Conservation (phyloP, 2,888 invertebrate species). For the Peribatodes rhomboidaria region DNA sequence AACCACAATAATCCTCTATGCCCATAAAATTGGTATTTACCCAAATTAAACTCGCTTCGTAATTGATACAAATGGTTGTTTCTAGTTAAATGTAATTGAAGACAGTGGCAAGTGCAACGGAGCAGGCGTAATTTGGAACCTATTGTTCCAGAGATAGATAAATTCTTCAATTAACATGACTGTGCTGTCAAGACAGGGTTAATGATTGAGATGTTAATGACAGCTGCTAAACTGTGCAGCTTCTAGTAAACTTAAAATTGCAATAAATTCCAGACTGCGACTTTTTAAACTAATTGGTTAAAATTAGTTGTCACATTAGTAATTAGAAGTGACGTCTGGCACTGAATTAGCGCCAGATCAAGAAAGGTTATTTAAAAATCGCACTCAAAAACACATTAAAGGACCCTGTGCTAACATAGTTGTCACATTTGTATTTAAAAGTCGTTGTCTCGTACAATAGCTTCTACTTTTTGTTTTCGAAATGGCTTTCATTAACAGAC, state of each 20-base stretch:
- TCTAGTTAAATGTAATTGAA: slow-evolving; percentile 82
- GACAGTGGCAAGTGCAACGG: slow-evolving; percentile 65
- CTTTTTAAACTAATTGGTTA: not conserved
- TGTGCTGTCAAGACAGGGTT: slow-evolving; percentile 13
- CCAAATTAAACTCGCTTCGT: slow-evolving; percentile 78
- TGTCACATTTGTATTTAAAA: not conserved
- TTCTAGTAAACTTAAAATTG: too few relatives aligned
- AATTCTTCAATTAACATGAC: slow-evolving; percentile 47
- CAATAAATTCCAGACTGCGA: not conserved
- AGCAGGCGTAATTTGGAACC: slow-evolving; percentile 50
- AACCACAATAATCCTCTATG: slow-evolving; percentile 73
- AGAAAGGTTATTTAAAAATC: not conserved
- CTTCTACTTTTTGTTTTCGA: slow-evolving; percentile 7
- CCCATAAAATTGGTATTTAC: slow-evolving; percentile 84
- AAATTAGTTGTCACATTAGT: not conserved
- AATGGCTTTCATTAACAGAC: slow-evolving; percentile 32
- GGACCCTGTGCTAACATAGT: not conserved
- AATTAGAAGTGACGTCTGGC: not conserved
- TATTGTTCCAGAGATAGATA: slow-evolving; percentile 54
- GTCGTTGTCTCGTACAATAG: slow-evolving; percentile 11
- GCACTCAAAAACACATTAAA: too few relatives aligned
- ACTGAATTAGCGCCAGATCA: not conserved
- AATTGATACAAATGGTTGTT: slow-evolving; percentile 85
- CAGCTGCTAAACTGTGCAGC: not conserved
- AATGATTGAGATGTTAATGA: slow-evolving; percentile 16